Evolutionary conservation across 2,113 vertebrate species (phyloP), one percentile per base, ranked within the genome.

Genomic region (Chunga burmeisteri): DNA sequence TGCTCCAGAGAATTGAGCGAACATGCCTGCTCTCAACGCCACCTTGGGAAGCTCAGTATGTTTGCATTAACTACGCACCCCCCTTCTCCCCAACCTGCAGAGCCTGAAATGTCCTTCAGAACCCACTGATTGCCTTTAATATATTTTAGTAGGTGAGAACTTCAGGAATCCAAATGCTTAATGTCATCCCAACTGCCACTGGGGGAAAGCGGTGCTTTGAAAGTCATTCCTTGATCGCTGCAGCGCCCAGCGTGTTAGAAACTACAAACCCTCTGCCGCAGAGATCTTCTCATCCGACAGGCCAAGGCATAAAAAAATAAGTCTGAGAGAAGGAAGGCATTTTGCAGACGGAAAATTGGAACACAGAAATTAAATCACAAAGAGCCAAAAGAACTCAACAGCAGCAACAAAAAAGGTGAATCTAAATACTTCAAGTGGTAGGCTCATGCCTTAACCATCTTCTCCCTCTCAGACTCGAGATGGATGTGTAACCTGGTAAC

Each of bases 61-160:
- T 36, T 16, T n/a, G 27, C 38, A 16, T 67, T 27, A 38, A 5
- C 75, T 2, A 13, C 0, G 0, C 42, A 29, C 2, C 17, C 23
- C 30, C 12, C 53, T 46, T 40, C 16, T 34, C 15, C 71, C 36
- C 19, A 3, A 8, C 49, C 59, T 44, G 42, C 52, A 40, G 63
- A 26, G 49, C 26, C 66, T 14, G 22, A 42, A 16, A 27, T 1
- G 19, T 15, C 74, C 75, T n/a, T 85, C 85, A 68, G 56, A 68
- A 70, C 1, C 46, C 59, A 71, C 9, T 0, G 11, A 19, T 3
- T 22, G 40, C 59, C 75, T 46, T 25, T 9, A 17, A 52, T 61
- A 49, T 11, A 32, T 32, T 66, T 55, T 29, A 71, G 66, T 77
- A 78, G 66, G 26, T 1, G 3, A 50, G 78, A 61, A 19, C 25